Evolutionary conservation across 2,113 vertebrate genomes (phyloP), one percentile per base, ranked within the genome.

Genomic region (Bambusicola thoracicus): DNA sequence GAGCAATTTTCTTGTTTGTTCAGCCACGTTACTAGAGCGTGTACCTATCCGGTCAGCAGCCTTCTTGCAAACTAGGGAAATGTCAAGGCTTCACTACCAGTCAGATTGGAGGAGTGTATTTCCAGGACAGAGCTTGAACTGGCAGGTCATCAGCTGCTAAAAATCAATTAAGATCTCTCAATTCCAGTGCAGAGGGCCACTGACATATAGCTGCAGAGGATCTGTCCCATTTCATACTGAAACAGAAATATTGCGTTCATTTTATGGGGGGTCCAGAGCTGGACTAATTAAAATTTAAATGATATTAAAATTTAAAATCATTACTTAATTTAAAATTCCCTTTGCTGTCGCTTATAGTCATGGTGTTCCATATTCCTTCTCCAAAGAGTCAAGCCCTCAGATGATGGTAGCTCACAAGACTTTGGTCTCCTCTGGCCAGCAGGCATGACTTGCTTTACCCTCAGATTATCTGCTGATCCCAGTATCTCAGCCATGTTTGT

Each of bases 1-100:
- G 70, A 67, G 72, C 66, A 49, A 87, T 85, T 93, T 63, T 62
- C 22, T 63, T 58, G 36, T 44, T 66, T 27, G 38, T 36, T 38
- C 32, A 87, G 85, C 76, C 1, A 1, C 1, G 1, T 41, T 67
- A 67, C 84, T 65, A 67, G 72, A 92, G 68, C 0, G 0, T 89
- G 72, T 83, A 73, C 65, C 79, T 88, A 49, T 70, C 75, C 79
- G 92, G 91, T 81, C 89, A 92, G 89, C 68, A 92, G 76, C 56
- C 91, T 87, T 81, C 61, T 72, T 85, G 79, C 81, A 93, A 80
- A 91, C 61, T 87, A 92, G 75, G 91, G 94, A 78, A 87, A 93
- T 77, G 75, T 93, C 92, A 89, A 78, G 87, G 56, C 61, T 87
- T 68, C 30, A 20, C 63, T 82, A 78, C 81, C 79, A 87, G 93